Conservation (phyloP, 2,888 invertebrate genomes). For the Aproaerema taeniolella region DNA sequence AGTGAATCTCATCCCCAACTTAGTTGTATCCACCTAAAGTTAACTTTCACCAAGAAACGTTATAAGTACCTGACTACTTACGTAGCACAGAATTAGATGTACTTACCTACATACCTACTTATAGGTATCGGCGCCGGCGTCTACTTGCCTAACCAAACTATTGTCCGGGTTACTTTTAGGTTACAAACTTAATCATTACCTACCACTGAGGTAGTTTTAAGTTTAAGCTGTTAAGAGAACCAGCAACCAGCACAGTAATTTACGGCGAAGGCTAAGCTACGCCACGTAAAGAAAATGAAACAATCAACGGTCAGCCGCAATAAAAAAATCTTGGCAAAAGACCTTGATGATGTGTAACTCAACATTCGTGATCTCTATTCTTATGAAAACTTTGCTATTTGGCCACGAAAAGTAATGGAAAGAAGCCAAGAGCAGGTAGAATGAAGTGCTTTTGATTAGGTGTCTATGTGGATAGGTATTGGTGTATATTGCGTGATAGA, state of each 20-base stretch:
- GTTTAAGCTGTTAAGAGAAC: too few species aligned
- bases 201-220: too few species aligned
- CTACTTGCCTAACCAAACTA: too few species aligned
- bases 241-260: too few species aligned
- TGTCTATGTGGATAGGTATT: not conserved
- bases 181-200: too few species aligned
- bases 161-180: too few species aligned
- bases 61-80: too few species aligned
- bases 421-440: conserved; percentile 30
- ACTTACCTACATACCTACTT: not conserved
- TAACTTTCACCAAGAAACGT: too few species aligned
- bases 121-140: not conserved
- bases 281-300: conserved; percentile 5
- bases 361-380: conserved; percentile 6
- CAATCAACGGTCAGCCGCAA: conserved; percentile 7
- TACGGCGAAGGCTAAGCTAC: conserved; percentile 2
- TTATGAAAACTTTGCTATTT: conserved; percentile 18
- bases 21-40: too few species aligned
- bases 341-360: conserved; percentile 6
- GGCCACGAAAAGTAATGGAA: conserved; percentile 35
- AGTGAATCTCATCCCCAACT: not conserved
- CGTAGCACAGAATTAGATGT: conserved; percentile 3
- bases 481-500: too few species aligned
- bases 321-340: conserved; percentile 8
- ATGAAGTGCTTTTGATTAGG: too few species aligned